Conservation (phyloP, 64 coral and sea anemone genomes). For the Actinia equina region DNA sequence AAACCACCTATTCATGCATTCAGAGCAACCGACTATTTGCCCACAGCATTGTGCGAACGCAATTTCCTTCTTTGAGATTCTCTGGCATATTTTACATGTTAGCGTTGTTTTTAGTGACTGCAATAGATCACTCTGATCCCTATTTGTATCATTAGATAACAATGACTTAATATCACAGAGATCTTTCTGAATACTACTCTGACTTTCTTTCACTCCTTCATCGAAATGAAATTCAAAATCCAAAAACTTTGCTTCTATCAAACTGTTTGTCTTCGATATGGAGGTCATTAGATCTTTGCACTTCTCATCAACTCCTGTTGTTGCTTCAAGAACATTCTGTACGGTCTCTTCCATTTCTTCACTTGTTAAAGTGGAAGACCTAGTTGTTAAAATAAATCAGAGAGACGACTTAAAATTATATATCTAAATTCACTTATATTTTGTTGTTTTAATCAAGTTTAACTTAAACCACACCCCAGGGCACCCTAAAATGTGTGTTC, state of each 20-base stretch:
- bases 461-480: too few relatives aligned
- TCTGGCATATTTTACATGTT: conserved; percentile 13
- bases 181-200: not conserved
- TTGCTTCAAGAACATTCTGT: not conserved
- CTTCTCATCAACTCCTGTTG: not conserved
- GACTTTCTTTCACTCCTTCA: not conserved
- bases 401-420: not conserved
- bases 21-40: not conserved
- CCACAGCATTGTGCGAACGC: not conserved
- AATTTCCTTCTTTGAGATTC: not conserved
- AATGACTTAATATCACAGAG: not conserved
- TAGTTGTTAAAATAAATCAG: not conserved
- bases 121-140: not conserved
- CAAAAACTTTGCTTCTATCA: not conserved
- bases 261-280: not conserved
- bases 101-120: not conserved
- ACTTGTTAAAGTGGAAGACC: not conserved
- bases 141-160: not conserved
- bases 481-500: too few relatives aligned
- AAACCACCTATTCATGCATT: not conserved
- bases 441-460: not conserved
- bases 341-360: not conserved
- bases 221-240: not conserved
- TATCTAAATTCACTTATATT: not conserved
- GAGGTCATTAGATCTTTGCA: not conserved